Conservation (phyloP, 2,113 vertebrate genomes). For the Triplophysa rosa region DNA sequence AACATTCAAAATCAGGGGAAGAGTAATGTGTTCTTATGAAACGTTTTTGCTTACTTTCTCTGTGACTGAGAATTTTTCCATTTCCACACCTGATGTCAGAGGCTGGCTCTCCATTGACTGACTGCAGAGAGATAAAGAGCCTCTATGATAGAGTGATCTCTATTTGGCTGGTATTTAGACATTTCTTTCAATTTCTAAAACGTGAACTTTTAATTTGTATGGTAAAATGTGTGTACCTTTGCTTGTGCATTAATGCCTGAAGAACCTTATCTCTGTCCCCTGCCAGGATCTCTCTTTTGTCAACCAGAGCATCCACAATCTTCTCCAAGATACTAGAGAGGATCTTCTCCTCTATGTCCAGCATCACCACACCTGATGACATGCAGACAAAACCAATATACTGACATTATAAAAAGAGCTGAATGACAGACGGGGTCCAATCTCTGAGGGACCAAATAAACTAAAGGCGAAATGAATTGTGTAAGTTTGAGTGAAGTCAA, state of each 20-base stretch:
- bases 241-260: conserved; percentile 78
- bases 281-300: conserved; percentile 78
- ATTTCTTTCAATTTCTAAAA: not conserved
- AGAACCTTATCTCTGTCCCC: conserved; percentile 74
- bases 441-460: not conserved
- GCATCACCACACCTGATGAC: conserved; percentile 76
- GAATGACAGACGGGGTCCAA: no score
- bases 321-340: conserved; percentile 74
- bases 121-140: conserved; percentile 53
- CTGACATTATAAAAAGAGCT: no score
- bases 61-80: conserved; percentile 66
- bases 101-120: conserved; percentile 67
- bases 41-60: conserved; percentile 63
- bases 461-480: not conserved
- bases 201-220: not conserved
- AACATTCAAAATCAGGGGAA: not conserved
- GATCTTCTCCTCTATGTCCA: conserved; percentile 76
- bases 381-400: not conserved
- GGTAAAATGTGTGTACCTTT: conserved; percentile 74
- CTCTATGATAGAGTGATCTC: no score
- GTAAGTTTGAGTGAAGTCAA: not conserved
- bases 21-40: not conserved
- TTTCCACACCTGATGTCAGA: conserved; percentile 64
- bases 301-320: conserved; percentile 80
- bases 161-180: no score